phyloP scores from a whole-genome alignment of 1,140 invertebrate species.

The Ptiloglossa arizonensis region DNA sequence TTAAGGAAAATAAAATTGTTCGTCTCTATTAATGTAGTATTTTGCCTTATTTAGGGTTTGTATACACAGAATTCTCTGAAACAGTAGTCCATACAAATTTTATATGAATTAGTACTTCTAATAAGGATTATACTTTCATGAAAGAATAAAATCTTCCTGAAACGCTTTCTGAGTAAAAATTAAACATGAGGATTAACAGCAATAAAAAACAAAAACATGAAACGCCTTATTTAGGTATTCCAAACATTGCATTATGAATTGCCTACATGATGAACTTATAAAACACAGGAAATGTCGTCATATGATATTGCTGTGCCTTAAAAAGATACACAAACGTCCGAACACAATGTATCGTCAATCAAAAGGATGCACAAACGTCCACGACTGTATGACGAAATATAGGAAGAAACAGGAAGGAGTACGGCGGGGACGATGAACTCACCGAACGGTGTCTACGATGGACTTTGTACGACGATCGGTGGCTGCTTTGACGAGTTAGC shows the following conservation, averaged over 20 bases:
- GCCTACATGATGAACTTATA: conserved; percentile 16
- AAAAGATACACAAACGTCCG: conserved; percentile 49
- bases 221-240: background rate
- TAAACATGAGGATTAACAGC: conserved; percentile 5
- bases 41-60: background rate
- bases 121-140: background rate
- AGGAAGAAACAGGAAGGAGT: conserved; percentile 57
- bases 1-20: background rate
- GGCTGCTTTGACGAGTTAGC: conserved; percentile 86
- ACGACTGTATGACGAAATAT: conserved; percentile 55
- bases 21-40: background rate
- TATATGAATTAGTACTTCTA: background rate
- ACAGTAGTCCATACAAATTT: background rate
- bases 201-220: background rate
- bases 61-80: background rate
- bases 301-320: conserved; percentile 23
- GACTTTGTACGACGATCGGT: conserved; percentile 85
- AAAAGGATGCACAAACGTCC: conserved; percentile 51
- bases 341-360: conserved; percentile 53
- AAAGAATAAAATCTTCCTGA: conserved; percentile 1
- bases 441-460: conserved; percentile 89
- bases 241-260: background rate
- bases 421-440: conserved; percentile 81
- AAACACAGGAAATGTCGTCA: conserved; percentile 26
- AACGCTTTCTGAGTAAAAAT: conserved; percentile 24